phyloP scores from a whole-genome alignment of 2,888 invertebrate species.

The Yponomeuta evonymella region DNA sequence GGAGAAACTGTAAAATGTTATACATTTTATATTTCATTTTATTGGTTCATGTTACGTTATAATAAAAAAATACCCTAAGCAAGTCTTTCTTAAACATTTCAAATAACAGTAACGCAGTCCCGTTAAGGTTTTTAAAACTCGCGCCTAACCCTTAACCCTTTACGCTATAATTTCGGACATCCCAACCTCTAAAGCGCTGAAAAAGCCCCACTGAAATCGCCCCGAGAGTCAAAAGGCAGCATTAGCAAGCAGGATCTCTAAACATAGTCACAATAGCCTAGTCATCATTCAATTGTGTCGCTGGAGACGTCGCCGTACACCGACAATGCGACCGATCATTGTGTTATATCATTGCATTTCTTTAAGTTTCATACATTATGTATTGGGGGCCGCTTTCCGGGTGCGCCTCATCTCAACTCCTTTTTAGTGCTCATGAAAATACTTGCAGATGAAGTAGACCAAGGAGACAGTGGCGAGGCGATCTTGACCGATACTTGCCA shows the following conservation, averaged over 20 bases:
- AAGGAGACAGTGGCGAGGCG: too few species aligned
- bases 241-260: conserved; percentile 60
- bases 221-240: background rate
- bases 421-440: background rate
- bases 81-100: too few species aligned
- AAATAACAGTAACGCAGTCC: too few species aligned
- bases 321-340: conserved; percentile 54
- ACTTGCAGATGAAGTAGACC: background rate
- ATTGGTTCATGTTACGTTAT: too few species aligned
- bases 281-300: conserved; percentile 71
- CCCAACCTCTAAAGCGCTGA: too few species aligned
- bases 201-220: background rate
- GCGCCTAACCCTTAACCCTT: too few species aligned
- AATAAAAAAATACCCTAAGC: too few species aligned
- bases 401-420: background rate
- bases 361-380: conserved; percentile 68
- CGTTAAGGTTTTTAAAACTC: too few species aligned
- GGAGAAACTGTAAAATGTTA: too few species aligned
- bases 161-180: too few species aligned
- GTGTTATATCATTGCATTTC: conserved; percentile 64
- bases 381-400: conserved; percentile 29
- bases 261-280: conserved; percentile 70
- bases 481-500: too few species aligned
- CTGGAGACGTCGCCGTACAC: conserved; percentile 58
- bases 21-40: too few species aligned